These are phyloP conservation scores for Argyresthia goedartella DNA, from an alignment of 2,888 invertebrate species.

Conservation along the genomic window DNA sequence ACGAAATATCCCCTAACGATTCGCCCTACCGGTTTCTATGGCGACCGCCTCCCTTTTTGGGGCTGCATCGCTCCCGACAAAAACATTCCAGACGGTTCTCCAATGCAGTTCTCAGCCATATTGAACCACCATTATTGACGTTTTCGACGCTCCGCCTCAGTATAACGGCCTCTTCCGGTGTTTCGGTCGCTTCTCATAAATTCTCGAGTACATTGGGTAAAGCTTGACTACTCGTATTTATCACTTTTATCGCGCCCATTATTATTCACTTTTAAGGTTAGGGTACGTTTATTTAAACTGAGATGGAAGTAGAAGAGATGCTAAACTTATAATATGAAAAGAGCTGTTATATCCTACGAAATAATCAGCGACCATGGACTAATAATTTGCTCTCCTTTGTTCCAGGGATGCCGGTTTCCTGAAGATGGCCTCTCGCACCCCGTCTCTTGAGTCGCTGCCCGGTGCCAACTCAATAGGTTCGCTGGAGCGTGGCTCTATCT, in stretches of 20 bases:
- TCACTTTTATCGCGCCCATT: constrained; percentile 40
- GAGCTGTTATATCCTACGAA: neutral
- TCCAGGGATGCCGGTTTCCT: constrained; percentile 89
- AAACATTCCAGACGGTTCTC: constrained; percentile 30
- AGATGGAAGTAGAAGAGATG: neutral
- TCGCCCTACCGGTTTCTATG: constrained; percentile 44
- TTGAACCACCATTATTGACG: constrained; percentile 41
- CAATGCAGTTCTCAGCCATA: constrained; percentile 33
- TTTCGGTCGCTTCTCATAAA: constrained; percentile 35
- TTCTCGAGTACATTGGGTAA: constrained; percentile 44
- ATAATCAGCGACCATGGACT: neutral
- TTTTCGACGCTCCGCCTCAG: constrained; percentile 29
- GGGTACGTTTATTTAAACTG: constrained; percentile 4
- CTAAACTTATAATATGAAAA: neutral
- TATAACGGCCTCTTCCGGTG: constrained; percentile 29
- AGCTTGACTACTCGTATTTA: constrained; percentile 49
- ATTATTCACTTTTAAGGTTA: constrained; percentile 33
- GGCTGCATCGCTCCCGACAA: constrained; percentile 28
- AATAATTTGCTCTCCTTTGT: constrained; percentile 33
- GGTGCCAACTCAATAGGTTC: constrained; percentile 94
- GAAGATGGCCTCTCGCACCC: constrained; percentile 95
- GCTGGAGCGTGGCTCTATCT: constrained; percentile 85
- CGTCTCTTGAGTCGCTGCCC: constrained; percentile 92
- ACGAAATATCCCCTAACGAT: constrained; percentile 43
- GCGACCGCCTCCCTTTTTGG: constrained; percentile 33